Evolutionary conservation across 37 sponge, comb jelly and placozoan genomes (phyloP), one percentile per base, ranked within the genome.

Genomic region (Eunapius fragilis): DNA sequence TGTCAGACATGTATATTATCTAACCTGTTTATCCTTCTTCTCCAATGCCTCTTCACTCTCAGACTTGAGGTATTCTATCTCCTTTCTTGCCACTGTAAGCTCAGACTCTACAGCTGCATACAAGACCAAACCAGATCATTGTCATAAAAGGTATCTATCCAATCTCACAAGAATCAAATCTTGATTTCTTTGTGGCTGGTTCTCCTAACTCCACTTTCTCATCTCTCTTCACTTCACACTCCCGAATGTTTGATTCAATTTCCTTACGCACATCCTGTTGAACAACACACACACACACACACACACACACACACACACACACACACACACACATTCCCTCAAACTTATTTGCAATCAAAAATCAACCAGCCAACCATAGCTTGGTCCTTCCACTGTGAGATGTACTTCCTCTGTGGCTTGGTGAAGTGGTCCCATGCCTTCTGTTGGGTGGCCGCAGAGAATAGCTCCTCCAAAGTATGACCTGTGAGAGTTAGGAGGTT

Each of bases 371-470:
- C 80, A 69, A 90, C 90, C 24, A 34, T 58, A 2, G 67, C 73
- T 26, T 70, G 30, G 24, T 94, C 91, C 67, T 85, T 82, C 91
- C 95, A 91, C 74, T 91, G 91, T 2, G 45, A 48, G 80, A 94
- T 76, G 23, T 84, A 74, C 75, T 94, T 94, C 37, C 91, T 84
- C 82, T 94, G 91, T 45, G 89, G 91, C 34, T 88, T 91, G 2
- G 84, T 83, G 67, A 94, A 94, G 50, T 37, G 33, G 37, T 89
- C 89, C 89, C 89, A 89, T 10, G 87, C 67, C 72, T 70, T 83
- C 37, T 84, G 76, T 45, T 73, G 58, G 22, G 31, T 27, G 25
- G 86, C 77, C 24, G 83, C 82, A 17, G 82, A 67, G 27, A 88
- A 85, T 0, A 94, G 79, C 33, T 88, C 75, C 9, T 82, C 80